A percentile compares a stretch with the other conserved stretches of the same genome.
phyloP scores from a whole-genome alignment of 2,797 vertebrate species.

The Arrhamphus sclerolepis region DNA sequence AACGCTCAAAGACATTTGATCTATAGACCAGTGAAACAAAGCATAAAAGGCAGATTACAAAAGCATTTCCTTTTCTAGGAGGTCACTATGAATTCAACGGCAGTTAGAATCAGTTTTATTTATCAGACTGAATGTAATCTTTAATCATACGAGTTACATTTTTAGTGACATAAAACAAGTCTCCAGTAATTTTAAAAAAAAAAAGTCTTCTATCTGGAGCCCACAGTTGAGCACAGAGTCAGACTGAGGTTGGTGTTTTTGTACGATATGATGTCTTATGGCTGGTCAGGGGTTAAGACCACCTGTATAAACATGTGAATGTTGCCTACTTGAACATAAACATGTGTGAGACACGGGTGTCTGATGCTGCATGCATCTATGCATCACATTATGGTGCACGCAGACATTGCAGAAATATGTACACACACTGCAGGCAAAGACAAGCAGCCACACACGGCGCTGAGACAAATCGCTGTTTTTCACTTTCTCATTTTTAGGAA shows the following conservation, averaged over 20 bases:
- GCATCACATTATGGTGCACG: background rate
- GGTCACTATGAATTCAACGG: too few relatives aligned
- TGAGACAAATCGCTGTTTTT: slow-evolving; percentile 11
- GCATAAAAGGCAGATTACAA: too few relatives aligned
- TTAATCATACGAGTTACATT: too few relatives aligned
- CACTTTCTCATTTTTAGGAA: slow-evolving; percentile 21
- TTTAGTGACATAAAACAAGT: too few relatives aligned
- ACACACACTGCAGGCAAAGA: slow-evolving; percentile 20
- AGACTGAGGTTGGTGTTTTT: slow-evolving; percentile 33
- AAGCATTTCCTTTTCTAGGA: too few relatives aligned
- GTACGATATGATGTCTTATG: slow-evolving; percentile 34
- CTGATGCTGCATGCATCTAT: slow-evolving; percentile 14
- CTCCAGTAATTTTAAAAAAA: too few relatives aligned
- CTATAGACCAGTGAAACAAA: too few relatives aligned
- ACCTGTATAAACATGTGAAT: slow-evolving; percentile 55
- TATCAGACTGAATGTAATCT: too few relatives aligned
- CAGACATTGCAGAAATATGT: background rate
- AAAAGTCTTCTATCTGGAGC: background rate
- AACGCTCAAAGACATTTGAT: too few relatives aligned
- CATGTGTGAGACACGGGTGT: slow-evolving; percentile 17
- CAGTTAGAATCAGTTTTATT: too few relatives aligned
- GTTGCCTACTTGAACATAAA: slow-evolving; percentile 42
- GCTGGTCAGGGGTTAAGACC: slow-evolving; percentile 39
- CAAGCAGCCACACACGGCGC: slow-evolving; percentile 36
- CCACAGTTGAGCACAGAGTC: slow-evolving; percentile 25